Base-by-base conservation (phyloP, 1,140 invertebrate genomes). In the Drosophila subobscura region DNA sequence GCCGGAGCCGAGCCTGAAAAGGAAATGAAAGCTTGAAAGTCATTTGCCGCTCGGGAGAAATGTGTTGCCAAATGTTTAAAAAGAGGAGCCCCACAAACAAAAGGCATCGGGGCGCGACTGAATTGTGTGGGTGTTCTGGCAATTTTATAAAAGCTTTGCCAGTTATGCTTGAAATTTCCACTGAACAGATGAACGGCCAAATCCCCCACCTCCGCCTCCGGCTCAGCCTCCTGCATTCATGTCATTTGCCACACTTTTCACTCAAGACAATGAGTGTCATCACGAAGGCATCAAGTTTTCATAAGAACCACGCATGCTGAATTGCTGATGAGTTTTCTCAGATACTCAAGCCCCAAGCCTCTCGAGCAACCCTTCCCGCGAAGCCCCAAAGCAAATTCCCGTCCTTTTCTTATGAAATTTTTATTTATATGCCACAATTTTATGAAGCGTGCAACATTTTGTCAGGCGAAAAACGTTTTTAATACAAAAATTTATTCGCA, bases 241-340 rank as follows among this genome's bases (percentile, higher is more conserved):
- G 77, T 80, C 77, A 72, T 76, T 76, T 79, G 65, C 54, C 75
- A 67, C 64, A 54, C 66, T 76, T 68, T 71, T 77, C 70, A 79
- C 56, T 81, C 81, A 86, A 88, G 85, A 86, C 81, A 86, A 86
- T 86, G 83, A 88, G 79, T 88, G 83, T 86, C 81, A 86, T 86
- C 81, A 88, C 57, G 57, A 33, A 60, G 63, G 74, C 83, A 86
- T 78, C 74, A 80, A 86, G 81, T 86, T 86, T 88, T 88, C 70
- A 81, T 88, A 88, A 88, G 74, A 88, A 47, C 81, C 65, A 86
- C 83, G 83, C 78, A 81, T 51, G 60, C 42, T 81, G 81, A 86
- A 88, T 86, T 72, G 65, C 52, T 88, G 81, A 88, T 86, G 83
- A 86, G 81, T 77, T 73, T 52, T 68, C 41, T 20, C 22, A 37